phyloP scores from a whole-genome alignment of 1,140 invertebrate species.

The Hydropsyche tenuis region DNA sequence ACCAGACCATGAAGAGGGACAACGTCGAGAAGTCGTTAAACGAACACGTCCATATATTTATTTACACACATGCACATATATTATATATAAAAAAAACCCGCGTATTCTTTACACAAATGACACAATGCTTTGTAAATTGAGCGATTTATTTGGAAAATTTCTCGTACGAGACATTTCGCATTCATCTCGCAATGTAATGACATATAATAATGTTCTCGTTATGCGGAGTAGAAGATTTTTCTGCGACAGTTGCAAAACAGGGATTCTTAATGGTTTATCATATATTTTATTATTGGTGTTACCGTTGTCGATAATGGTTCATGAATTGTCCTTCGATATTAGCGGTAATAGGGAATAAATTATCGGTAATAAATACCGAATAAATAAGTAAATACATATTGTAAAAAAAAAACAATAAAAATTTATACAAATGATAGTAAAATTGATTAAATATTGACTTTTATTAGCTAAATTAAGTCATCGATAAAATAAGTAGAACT shows the following conservation, averaged over 20 bases:
- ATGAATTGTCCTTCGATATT: too few relatives aligned
- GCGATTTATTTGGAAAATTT: conserved; percentile 10
- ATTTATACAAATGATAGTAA: too few relatives aligned
- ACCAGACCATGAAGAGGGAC: conserved; percentile 33
- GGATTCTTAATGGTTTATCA: too few relatives aligned
- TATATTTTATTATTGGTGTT: too few relatives aligned
- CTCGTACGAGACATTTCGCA: conserved; percentile 29
- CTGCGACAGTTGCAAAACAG: not conserved
- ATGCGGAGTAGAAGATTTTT: not conserved
- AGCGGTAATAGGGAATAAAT: too few relatives aligned
- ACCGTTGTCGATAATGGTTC: too few relatives aligned
- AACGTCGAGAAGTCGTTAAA: conserved; percentile 3
- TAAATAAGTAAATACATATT: too few relatives aligned
- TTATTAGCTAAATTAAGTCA: too few relatives aligned
- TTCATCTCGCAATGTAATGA: conserved; percentile 29
- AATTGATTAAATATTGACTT: too few relatives aligned
- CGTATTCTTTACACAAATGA: not conserved
- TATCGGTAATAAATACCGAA: too few relatives aligned
- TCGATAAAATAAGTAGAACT: too few relatives aligned
- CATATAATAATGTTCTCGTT: conserved; percentile 34
- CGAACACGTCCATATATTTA: not conserved
- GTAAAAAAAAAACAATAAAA: too few relatives aligned
- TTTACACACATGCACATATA: not conserved
- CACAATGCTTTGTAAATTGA: conserved; percentile 5
- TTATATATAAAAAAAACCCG: not conserved